Evolutionary conservation across 2,888 invertebrate species (phyloP), one percentile per base, ranked within the genome.

Genomic region (Arctia plantaginis): DNA sequence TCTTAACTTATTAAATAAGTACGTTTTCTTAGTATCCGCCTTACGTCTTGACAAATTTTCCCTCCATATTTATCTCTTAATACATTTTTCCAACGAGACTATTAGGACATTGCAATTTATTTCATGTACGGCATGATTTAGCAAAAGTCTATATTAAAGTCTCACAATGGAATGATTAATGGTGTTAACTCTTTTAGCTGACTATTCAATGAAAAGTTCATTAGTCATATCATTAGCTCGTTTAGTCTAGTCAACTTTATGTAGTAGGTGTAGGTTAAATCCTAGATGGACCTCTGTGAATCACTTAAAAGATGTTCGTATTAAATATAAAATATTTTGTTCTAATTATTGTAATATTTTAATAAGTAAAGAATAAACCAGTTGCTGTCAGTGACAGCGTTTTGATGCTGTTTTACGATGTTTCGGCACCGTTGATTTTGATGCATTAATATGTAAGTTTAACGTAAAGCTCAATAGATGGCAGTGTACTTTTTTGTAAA

Each of bases 1-100:
- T 74, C 79, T 80, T 73, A 79, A 79, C 75, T 77, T 81, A 83
- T 83, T 79, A 83, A 83, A 74, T 71, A 64, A 81, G 75, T 77
- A 77, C 76, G 62, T 76, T 72, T 66, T 71, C 69, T 72, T 77
- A 72, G 70, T 69, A 71, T 59, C 74, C 71, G 80, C 73, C 81
- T 83, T 81, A 76, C 79, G 71, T 81, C 77, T 77, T 78, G 75
- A 80, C 78, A 79, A 80, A 77, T 80, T 83, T 64, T 30, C 55
- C 30, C 66, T 41, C 55, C 68, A 7, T 68, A 71, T 81, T 79
- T 74, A 64, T 71, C 72, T 78, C 74, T 83, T 76, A 80, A 79
- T 80, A 78, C 72, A 69, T 74, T 81, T 84, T 79, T 77, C 23
- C 70, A 77, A 78, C 78, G 71, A 80, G 69, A 81, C 78, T 77